Percentiles rank a stretch among this genome's conserved stretches.
phyloP scores from a whole-genome alignment of 2,797 vertebrate species.

The Ispidina lecontei region DNA sequence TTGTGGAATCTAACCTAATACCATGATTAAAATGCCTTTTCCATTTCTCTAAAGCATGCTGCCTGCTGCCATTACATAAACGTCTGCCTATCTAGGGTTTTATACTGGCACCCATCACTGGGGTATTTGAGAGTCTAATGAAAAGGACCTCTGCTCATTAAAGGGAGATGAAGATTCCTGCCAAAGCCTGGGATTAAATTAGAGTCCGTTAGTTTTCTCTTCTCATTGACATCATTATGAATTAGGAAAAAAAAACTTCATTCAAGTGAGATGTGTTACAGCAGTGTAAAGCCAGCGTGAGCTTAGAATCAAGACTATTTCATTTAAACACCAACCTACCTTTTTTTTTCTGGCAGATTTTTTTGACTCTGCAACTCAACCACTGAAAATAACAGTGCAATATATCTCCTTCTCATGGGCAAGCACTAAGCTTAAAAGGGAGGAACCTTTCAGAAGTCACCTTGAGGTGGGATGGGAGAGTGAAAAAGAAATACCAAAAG shows the following conservation, averaged over 20 bases:
- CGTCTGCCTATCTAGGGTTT: slow-evolving; percentile 48
- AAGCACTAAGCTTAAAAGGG: not conserved
- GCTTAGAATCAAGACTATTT: not conserved
- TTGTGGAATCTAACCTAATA: slow-evolving; percentile 60
- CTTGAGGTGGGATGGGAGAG: not conserved
- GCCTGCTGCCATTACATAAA: slow-evolving; percentile 61
- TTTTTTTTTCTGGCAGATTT: not conserved
- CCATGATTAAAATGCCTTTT: slow-evolving; percentile 66
- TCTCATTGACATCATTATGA: slow-evolving; percentile 14
- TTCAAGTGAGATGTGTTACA: not conserved
- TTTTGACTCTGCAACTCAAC: not conserved
- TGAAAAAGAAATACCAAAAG: not conserved
- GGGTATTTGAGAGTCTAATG: not conserved
- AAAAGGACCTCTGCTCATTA: slow-evolving; percentile 42
- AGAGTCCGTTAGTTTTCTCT: not conserved
- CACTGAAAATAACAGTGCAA: not conserved
- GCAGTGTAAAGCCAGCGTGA: not conserved
- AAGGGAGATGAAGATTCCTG: slow-evolving; percentile 21
- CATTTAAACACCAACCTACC: not conserved
- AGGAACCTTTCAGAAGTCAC: not conserved
- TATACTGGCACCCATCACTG: not conserved
- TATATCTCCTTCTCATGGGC: not conserved
- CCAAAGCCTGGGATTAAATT: slow-evolving; percentile 49
- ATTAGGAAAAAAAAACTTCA: not conserved
- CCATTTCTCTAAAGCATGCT: slow-evolving; percentile 35